Base-by-base conservation (phyloP, 1,140 invertebrate species). In the Cydia pomonella region DNA sequence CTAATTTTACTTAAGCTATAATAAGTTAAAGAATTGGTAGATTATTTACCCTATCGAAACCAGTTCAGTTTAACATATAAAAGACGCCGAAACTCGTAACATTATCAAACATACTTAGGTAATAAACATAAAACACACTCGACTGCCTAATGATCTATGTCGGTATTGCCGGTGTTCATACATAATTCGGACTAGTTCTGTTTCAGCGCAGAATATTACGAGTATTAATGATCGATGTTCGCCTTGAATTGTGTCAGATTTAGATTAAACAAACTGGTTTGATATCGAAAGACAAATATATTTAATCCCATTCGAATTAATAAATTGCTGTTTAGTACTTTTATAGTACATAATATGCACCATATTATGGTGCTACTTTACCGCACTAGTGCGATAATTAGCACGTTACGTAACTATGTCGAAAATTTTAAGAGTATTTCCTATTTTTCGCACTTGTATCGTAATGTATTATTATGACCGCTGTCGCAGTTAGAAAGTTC, bases 161-260 rank as follows among this genome's bases (percentile, higher is more conserved):
- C 21, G 63, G 12, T n/a, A 16, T 0, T 29, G 63, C 13, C 21
- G 63, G 12, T n/a, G 27, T 0, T 29, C 27, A 66, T 66, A 66
- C 1, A 66, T 66, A 33, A 29, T 66, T 29, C 12, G 63, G 25
- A 66, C 63, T 66, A 29, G 27, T 66, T 66, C 29, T n/a, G 13
- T 3, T 16, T 16, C 16, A 64, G 0, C 25, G 13, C 63, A 66
- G 10, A 6, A 23, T 63, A 29, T 63, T 63, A n/a, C n/a, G n/a
- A n/a, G n/a, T n/a, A 63, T 63, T 63, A 63, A 63, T 25, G 62
- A 63, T 23, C 23, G 62, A 25, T 63, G 25, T 63, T 47, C 25
- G 18, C 53, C 53, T 62, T 25, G 62, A 13, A 63, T 13, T 25
- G 62, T 63, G 62, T 63, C 62, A 63, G 62, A 63, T 63, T 29